Base-by-base conservation (phyloP, 2,113 vertebrate species). In the Ammospiza caudacuta region DNA sequence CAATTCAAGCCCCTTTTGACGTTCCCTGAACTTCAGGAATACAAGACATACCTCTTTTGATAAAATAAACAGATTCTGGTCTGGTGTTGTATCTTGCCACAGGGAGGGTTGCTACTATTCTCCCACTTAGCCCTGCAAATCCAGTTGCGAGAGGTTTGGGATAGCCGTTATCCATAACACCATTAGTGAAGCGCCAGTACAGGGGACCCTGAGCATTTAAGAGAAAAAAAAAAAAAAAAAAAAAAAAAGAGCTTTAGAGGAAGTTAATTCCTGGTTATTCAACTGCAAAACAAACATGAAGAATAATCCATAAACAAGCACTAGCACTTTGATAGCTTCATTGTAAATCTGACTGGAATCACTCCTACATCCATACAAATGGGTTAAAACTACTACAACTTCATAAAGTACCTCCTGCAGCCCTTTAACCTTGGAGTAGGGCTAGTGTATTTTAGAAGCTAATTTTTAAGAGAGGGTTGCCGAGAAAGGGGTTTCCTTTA, bases 121-220 rank as follows among this genome's bases (percentile, higher is more conserved):
- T 99, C 35, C 99, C 99, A 27, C 70, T 97, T 28, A 99, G 96
- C 49, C 99, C 99, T 63, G 98, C 97, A 93, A 99, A 99, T 84
- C 99, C 99, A 6, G 96, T 97, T 3, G 93, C 70, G 5, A 99
- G 97, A 46, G 88, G 90, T 96, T 98, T 98, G 52, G 99, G 99
- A 70, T 98, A 99, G 3, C 98, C 98, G 9, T 67, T 4, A 76
- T 99, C 99, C 98, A 98, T 95, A 28, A 89, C 49, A 6, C 98
- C 98, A 3, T 99, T 99, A 44, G 99, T 98, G 98, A 98, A 99
- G 61, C 99, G 98, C 99, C 99, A 99, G 92, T 99, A 99, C 14
- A 97, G 92, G 25, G 97, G 47, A 51, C 98, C 99, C 99, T 99
- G 81, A 17, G 15, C 28, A 75, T 89, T 83, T 46, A 81, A 94